phyloP scores from a whole-genome alignment of 2,113 vertebrate species.

The Amblyopsis rosae region DNA sequence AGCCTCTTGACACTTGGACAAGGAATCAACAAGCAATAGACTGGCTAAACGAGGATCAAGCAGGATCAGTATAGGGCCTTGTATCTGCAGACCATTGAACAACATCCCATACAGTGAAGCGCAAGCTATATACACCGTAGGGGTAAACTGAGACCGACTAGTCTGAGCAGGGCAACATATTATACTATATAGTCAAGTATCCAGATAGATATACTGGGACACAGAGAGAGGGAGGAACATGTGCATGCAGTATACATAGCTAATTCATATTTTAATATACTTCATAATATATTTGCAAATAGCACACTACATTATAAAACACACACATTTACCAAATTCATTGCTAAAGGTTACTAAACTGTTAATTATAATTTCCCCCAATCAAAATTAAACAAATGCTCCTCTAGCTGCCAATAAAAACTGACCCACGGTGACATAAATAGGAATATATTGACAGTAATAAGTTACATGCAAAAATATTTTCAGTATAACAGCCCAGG shows the following conservation, averaged over 20 bases:
- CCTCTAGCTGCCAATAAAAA: conserved; percentile 1
- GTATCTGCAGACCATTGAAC: too few relatives aligned
- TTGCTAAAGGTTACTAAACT: background rate
- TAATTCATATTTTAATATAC: background rate
- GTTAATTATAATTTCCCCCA: background rate
- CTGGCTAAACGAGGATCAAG: conserved; percentile 34
- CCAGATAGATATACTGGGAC: too few relatives aligned
- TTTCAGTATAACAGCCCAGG: conserved; percentile 14
- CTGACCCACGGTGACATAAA: conserved; percentile 2
- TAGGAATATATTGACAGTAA: conserved; percentile 14
- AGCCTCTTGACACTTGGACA: conserved; percentile 28
- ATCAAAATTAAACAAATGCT: conserved; percentile 2
- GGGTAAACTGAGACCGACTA: background rate
- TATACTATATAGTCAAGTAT: too few relatives aligned
- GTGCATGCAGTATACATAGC: background rate
- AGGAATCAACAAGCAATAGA: conserved; percentile 36
- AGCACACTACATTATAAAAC: background rate
- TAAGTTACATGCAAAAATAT: conserved; percentile 3
- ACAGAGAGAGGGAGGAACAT: background rate
- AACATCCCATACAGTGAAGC: background rate
- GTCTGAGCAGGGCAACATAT: too few relatives aligned
- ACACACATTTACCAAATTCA: background rate
- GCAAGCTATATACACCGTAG: background rate
- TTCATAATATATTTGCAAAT: background rate
- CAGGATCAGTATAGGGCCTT: conserved; percentile 35